These are phyloP conservation scores for Stegastes partitus DNA, from an alignment of 2,113 vertebrate species.

Conservation along the genomic window DNA sequence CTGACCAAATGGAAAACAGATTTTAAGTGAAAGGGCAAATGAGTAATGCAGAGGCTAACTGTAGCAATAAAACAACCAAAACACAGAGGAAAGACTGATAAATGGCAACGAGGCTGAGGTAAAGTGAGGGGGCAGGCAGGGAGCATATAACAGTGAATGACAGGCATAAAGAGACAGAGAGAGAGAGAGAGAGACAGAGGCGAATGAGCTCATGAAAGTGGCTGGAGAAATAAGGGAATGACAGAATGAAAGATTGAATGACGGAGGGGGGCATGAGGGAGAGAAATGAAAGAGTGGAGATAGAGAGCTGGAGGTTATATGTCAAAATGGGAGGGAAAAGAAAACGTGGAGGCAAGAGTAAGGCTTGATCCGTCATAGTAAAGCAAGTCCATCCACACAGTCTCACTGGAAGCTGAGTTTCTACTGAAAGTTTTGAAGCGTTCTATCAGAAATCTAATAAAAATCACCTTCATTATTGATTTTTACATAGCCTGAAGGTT, in stretches of 20 bases:
- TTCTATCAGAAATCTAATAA: slow-evolving; percentile 9
- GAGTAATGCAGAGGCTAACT: slow-evolving; percentile 36
- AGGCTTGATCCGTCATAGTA: slow-evolving; percentile 4
- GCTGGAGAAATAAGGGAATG: slow-evolving; percentile 53
- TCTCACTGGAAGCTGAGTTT: background rate
- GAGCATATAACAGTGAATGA: slow-evolving; percentile 40
- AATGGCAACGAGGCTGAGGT: slow-evolving; percentile 21
- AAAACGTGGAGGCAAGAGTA: background rate
- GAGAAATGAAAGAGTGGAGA: slow-evolving; percentile 16
- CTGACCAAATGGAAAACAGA: slow-evolving; percentile 23
- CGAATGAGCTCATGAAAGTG: background rate
- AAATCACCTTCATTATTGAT: background rate
- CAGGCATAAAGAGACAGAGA: slow-evolving; percentile 12
- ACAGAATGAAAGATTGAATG: slow-evolving; percentile 48
- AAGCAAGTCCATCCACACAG: slow-evolving; percentile 1
- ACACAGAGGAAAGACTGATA: slow-evolving; percentile 12
- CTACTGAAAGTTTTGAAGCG: background rate
- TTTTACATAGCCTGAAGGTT: background rate
- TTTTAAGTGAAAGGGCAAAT: slow-evolving; percentile 42
- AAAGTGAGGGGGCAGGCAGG: slow-evolving; percentile 39
- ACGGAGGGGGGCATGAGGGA: background rate
- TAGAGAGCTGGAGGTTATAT: slow-evolving; percentile 27
- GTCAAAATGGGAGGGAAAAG: slow-evolving; percentile 14
- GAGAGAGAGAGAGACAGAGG: slow-evolving; percentile 1
- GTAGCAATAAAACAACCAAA: slow-evolving; percentile 20